These are phyloP conservation scores for Pelochelys cantorii DNA, from an alignment of 2,797 vertebrate species.

Conservation along the genomic window DNA sequence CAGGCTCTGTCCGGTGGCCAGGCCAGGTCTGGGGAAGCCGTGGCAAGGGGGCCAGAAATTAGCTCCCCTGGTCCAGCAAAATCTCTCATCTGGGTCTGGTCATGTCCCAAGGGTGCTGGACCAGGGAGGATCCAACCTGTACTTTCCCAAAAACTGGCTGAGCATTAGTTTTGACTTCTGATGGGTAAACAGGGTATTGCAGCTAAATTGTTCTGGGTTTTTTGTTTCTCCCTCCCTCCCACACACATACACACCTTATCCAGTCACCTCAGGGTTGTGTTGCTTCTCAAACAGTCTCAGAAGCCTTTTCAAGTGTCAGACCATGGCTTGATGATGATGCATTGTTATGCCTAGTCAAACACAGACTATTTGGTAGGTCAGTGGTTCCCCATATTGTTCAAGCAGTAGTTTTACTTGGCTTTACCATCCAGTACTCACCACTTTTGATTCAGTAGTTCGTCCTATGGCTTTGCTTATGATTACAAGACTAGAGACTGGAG, in stretches of 20 bases:
- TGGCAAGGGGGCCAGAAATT: no score
- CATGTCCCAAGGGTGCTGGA: no score
- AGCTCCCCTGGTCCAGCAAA: no score
- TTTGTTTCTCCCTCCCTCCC: not conserved
- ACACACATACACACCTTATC: not conserved
- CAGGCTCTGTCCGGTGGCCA: no score
- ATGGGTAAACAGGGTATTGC: not conserved
- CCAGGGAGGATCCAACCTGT: not conserved
- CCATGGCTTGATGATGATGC: not conserved
- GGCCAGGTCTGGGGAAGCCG: no score
- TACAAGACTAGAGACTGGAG: not conserved
- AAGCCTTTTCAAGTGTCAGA: not conserved
- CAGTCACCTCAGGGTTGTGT: not conserved
- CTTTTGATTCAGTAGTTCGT: not conserved
- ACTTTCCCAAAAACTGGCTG: not conserved
- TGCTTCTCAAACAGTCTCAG: not conserved
- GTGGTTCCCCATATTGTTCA: not conserved
- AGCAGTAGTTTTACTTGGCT: rapidly evolving
- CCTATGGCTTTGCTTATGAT: not conserved
- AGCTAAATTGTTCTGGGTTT: not conserved
- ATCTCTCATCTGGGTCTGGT: no score
- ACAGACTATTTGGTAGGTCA: not conserved
- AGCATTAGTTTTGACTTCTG: not conserved
- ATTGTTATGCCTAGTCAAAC: not conserved
- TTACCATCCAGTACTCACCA: not conserved